phyloP scores from a whole-genome alignment of 2,888 invertebrate species.

The Melanophora roralis region DNA sequence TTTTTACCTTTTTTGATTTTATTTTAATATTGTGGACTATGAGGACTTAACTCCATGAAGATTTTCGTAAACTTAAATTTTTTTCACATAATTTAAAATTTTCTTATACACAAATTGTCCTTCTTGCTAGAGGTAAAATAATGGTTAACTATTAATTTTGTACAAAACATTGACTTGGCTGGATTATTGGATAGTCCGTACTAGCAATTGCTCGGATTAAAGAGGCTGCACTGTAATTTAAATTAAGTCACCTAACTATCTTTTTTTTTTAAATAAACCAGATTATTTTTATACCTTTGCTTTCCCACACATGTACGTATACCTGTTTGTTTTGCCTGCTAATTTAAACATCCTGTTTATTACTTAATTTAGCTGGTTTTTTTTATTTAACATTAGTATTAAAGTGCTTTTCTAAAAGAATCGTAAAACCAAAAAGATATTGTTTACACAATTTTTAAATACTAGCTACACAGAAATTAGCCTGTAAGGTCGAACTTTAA shows the following conservation, averaged over 20 bases:
- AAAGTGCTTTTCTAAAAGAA: conserved; percentile 29
- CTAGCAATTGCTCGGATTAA: no score
- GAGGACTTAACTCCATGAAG: no score
- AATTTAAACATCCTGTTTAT: conserved; percentile 36
- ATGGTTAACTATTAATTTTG: no score
- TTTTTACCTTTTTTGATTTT: no score
- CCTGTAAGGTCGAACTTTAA: not conserved
- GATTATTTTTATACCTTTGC: conserved; percentile 35
- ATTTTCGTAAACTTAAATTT: no score
- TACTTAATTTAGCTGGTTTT: not conserved
- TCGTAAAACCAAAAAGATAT: conserved; percentile 8
- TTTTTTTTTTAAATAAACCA: conserved; percentile 16
- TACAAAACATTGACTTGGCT: no score
- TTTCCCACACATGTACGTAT: conserved; percentile 15
- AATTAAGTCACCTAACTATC: not conserved
- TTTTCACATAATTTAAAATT: no score
- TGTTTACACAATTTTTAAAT: conserved; percentile 31
- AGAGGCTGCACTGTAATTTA: no score
- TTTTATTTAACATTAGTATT: not conserved
- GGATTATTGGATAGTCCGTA: no score
- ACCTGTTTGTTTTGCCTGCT: not conserved
- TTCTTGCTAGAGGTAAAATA: no score
- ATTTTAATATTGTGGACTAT: no score
- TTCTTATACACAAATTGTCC: no score
- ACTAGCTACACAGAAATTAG: not conserved